Base-by-base conservation (phyloP, 2,113 vertebrate species). In the Podarcis raffonei region DNA sequence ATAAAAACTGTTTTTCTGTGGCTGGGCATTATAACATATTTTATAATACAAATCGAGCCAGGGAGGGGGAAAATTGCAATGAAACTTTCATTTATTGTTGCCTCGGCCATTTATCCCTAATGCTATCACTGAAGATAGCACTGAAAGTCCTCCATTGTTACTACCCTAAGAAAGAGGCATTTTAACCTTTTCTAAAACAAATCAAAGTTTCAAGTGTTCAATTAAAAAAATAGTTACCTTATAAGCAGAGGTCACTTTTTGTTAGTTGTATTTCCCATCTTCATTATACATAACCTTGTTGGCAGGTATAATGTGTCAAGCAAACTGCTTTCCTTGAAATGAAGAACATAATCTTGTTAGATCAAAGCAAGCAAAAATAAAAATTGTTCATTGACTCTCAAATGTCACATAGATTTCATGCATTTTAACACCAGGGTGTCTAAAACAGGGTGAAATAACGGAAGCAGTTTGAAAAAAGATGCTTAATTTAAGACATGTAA, bases 271-370 rank as follows among this genome's bases (percentile, higher is more conserved):
- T 91, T 92, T 93, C 93, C 96, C 74, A 89, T 95, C 96, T 89
- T 94, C 92, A 92, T 81, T 89, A 87, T 86, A 96, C 96, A 97
- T 96, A 83, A 42, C 96, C 93, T 91, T 37, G 81, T 13, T 69
- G 85, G 89, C 81, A 90, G 94, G 91, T 83, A 74, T 5, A 35
- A 30, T 3, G 23, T 75, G 79, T 74, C 88, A 88, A 94, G 87
- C 65, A 76, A 90, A 80, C 77, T 86, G 95, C 91, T 91, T 89
- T 87, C 94, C 93, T 96, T 91, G 6, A 96, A 91, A 86, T 68
- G 86, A 93, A 94, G 0, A 57, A 80, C 35, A 90, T 75, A 81
- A 80, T 87, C 68, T 68, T 76, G 76, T 93, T 92, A 96, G 57
- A 86, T 57, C 75, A 81, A 92, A 82, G 18, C 57, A 91, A 91